Evolutionary conservation across 2,888 invertebrate genomes (phyloP), one percentile per base, ranked within the genome.

Genomic region (Oscheius sp.): DNA sequence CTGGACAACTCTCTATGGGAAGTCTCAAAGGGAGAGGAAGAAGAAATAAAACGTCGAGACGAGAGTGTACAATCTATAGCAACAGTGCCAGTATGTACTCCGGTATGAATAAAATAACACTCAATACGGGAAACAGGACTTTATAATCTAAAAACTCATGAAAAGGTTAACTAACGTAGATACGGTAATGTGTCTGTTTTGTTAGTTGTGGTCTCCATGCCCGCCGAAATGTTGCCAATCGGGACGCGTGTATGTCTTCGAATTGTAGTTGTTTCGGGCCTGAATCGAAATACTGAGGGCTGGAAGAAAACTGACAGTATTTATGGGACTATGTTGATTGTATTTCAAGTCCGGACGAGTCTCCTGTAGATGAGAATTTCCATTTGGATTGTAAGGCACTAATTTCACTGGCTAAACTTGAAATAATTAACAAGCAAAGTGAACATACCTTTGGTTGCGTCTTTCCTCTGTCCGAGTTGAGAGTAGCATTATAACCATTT

Each of bases 301-400:
- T 42, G 42, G 42, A 42, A 5, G 53, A 53, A 11, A 29, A 63
- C 48, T 42, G n/a, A 62, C 37, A 62, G 10, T 62, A 42, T 63
- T 63, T 21, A 48, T 63, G 1, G 47, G 63, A 21, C 48, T 63
- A 33, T 63, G 63, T 21, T 63, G 63, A 63, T n/a, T 47, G 50
- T 48, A 48, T 47, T 63, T 63, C 63, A 63, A 63, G 48, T 63
- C 63, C 5, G 63, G 63, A 63, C 63, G 63, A 47, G 10, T 48
- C 11, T 63, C 63, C 7, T 42, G 42, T 7, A 42, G 42, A 42
- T 42, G 3, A 3, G 42, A 42, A 42, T 42, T 42, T 42, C 42
- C 42, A 42, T 7, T 42, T 42, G 42, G 42, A 42, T 42, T 47
- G 29, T 47, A 63, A 21, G n/a, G 63, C 11, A 63, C 63, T 5